A percentile compares a stretch with the other conserved stretches of the same genome.
phyloP scores from a whole-genome alignment of 2,888 invertebrate genomes.

The Eristalis tenax region DNA sequence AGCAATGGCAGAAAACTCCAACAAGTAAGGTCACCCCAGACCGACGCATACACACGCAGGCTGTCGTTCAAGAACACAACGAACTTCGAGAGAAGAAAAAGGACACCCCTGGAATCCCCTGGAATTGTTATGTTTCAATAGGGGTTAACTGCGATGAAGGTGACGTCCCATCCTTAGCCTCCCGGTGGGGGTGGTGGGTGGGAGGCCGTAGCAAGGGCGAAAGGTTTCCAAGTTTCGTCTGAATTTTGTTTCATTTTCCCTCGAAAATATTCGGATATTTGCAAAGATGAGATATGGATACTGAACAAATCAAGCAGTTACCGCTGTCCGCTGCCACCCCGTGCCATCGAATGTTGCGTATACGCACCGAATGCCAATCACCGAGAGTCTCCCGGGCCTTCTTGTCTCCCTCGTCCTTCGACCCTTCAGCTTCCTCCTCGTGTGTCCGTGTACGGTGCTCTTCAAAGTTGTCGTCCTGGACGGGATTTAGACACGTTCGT shows the following conservation, averaged over 20 bases:
- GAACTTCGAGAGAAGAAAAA: neutral
- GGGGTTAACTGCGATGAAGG: conserved; percentile 28
- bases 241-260: conserved; percentile 27
- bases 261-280: conserved; percentile 24
- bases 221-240: conserved; percentile 1
- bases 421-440: neutral
- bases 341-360: conserved; percentile 30
- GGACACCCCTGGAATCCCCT: neutral
- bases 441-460: neutral
- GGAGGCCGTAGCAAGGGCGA: neutral
- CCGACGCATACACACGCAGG: neutral
- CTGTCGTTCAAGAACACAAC: neutral
- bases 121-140: conserved; percentile 44
- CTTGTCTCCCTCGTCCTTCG: neutral
- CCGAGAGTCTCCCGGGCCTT: conserved; percentile 7
- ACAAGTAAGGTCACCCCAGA: conserved; percentile 31
- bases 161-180: conserved; percentile 14
- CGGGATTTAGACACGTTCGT: conserved; percentile 2
- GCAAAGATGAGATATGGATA: conserved; percentile 49
- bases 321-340: neutral
- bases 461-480: conserved; percentile 14
- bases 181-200: neutral
- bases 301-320: conserved; percentile 19
- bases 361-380: conserved; percentile 64
- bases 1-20: neutral